Evolutionary conservation across 2,113 vertebrate genomes (phyloP).

Genomic region (Panthera tigris): DNA sequence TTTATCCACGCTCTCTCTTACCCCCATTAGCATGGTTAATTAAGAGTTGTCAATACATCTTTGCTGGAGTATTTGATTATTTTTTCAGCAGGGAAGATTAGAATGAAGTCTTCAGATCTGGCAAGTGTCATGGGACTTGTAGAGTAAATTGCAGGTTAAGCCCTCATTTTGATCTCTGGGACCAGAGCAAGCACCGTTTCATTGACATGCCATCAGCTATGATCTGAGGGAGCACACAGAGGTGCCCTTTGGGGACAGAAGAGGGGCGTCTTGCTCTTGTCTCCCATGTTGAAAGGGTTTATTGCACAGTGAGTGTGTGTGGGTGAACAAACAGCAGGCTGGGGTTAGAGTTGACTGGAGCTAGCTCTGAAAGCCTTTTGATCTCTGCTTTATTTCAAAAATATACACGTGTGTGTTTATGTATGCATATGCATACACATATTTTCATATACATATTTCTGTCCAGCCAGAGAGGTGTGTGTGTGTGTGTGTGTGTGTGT

Average conservation of each 20-base stretch:
- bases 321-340: conserved; percentile 46
- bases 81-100: conserved; percentile 77
- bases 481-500: not conserved
- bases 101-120: conserved; percentile 81
- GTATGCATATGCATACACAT: not conserved
- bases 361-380: not conserved
- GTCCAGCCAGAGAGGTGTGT: not conserved
- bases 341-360: too few species aligned
- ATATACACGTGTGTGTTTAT: not conserved
- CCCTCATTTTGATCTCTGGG: conserved; percentile 88
- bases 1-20: conserved; percentile 40
- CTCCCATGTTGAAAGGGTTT: conserved; percentile 85
- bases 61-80: conserved; percentile 74
- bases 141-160: conserved; percentile 92
- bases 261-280: conserved; percentile 82
- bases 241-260: conserved; percentile 84
- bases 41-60: conserved; percentile 78
- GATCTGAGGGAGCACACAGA: conserved; percentile 80
- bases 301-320: conserved; percentile 85
- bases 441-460: not conserved
- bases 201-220: conserved; percentile 87
- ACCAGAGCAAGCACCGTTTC: conserved; percentile 84
- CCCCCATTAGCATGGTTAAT: conserved; percentile 75
- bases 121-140: conserved; percentile 85
- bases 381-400: not conserved